These are phyloP conservation scores for Sminthurinus signatus DNA, from an alignment of 1,140 invertebrate genomes.

Conservation along the genomic window DNA sequence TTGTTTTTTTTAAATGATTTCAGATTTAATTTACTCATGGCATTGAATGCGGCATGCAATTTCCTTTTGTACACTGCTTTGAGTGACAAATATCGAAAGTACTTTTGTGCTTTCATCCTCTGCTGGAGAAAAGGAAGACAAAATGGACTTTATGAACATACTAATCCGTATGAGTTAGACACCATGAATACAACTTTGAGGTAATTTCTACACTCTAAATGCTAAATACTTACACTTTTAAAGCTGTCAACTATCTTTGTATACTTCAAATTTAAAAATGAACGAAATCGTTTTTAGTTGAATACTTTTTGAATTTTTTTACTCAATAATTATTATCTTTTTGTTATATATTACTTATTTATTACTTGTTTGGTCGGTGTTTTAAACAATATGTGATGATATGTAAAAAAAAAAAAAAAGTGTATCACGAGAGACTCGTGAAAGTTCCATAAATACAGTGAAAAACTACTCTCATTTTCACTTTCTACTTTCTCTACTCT, in stretches of 20 bases:
- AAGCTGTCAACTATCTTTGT: neutral
- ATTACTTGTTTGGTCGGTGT: neutral
- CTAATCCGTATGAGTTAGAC: conserved; percentile 30
- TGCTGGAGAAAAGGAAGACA: conserved; percentile 41
- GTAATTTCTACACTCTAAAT: no score
- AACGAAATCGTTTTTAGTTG: neutral
- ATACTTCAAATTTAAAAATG: neutral
- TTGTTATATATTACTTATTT: neutral
- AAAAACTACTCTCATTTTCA: no score
- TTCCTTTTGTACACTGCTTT: conserved; percentile 70
- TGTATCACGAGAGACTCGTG: no score
- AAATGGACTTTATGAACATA: neutral
- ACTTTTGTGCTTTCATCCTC: conserved; percentile 60
- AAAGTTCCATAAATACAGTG: no score
- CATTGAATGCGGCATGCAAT: conserved; percentile 56
- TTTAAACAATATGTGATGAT: no score
- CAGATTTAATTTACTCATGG: conserved; percentile 60
- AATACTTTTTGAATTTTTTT: neutral
- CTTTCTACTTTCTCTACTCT: no score
- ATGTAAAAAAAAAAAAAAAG: no score
- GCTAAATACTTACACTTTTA: no score
- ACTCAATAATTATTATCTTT: neutral
- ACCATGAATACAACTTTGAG: conserved; percentile 35
- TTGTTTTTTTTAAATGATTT: no score
- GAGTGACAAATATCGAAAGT: conserved; percentile 66